Evolutionary conservation across 2,113 vertebrate genomes (phyloP), one percentile per base, ranked within the genome.

Genomic region (Pelecanus crispus): DNA sequence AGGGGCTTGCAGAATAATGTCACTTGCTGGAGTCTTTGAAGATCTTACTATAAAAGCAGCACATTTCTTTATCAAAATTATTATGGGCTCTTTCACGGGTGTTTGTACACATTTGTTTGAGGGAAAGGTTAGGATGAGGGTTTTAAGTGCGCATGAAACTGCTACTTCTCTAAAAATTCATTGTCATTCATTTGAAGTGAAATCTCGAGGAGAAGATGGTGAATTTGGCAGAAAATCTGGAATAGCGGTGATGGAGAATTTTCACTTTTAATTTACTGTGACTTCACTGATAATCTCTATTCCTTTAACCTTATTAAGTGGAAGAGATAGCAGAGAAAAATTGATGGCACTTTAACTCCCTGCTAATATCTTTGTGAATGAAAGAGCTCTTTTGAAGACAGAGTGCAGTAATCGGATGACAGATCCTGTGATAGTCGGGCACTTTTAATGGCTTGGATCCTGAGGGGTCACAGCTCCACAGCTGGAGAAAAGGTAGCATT

Each of bases 251-350:
- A 52, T 17, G 13, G 78, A 80, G 45, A 88, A 84, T 38, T 49
- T 90, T 88, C 50, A 71, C 36, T 86, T 95, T 63, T 92, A 90
- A 86, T 96, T 90, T 83, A 55, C 55, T 84, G 88, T 52, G 52
- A 16, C 75, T 93, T 92, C 24, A 28, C 72, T 63, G 63, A 9
- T 50, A 92, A 38, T 20, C 80, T 93, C n/a, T 94, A 40, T 72
- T 86, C 77, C 65, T 95, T 95, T 93, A 96, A 78, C 86, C 47
- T 78, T 88, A 65, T 87, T 96, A 93, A 86, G 45, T 81, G 42
- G 26, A 86, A 88, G 68, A 93, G 78, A 72, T 3, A 79, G 55
- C 34, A 77, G 79, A 66, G 59, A 72, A 59, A 73, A 89, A 86
- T 10, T 78, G 75, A 71, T 86, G 80, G 62, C 78, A 67, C 59